Evolutionary conservation across 2,888 invertebrate genomes (phyloP), one percentile per base, ranked within the genome.

Genomic region (Glaucopsyche alexis): DNA sequence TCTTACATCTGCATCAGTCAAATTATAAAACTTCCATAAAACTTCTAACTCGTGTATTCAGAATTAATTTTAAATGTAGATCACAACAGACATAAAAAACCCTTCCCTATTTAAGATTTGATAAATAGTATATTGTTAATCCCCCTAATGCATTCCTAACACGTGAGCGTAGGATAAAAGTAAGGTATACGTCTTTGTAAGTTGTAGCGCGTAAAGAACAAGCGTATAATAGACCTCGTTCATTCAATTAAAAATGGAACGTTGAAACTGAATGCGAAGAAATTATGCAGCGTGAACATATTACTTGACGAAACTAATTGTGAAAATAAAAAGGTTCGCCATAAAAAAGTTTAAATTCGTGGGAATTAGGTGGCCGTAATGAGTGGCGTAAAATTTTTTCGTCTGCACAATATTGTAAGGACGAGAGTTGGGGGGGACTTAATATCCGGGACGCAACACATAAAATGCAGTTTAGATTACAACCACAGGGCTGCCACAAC

Each of bases 261-360:
- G 79, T 77, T 77, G 74, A 76, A 75, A 75, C 76, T 75, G 81
- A 84, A 83, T 82, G 81, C 80, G 77, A 76, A 80, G 79, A 85
- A 88, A 88, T 92, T 91, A 91, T 91, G 87, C 92, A 85, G 89
- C 91, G 93, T 93, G 92, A 93, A 92, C 90, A 80, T 88, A 89
- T 93, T 90, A 88, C 85, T 84, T 83, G 81, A 85, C 86, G 82
- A 84, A 85, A 85, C 82, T 89, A 88, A 90, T 91, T 89, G 87
- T 86, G 78, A 83, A 86, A 85, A 85, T 85, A 85, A 78, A 85
- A 85, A 80, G 82, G 79, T 78, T 77, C 74, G 73, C 76, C 76
- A 81, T 84, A 85, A 87, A 84, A 85, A 85, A 83, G 76, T 75
- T 79, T 78, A 81, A 85, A 82, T 82, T 87, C 91, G 92, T 92